These are phyloP conservation scores for Trachurus trachurus DNA, from an alignment of 2,797 vertebrate genomes.

Conservation along the genomic window DNA sequence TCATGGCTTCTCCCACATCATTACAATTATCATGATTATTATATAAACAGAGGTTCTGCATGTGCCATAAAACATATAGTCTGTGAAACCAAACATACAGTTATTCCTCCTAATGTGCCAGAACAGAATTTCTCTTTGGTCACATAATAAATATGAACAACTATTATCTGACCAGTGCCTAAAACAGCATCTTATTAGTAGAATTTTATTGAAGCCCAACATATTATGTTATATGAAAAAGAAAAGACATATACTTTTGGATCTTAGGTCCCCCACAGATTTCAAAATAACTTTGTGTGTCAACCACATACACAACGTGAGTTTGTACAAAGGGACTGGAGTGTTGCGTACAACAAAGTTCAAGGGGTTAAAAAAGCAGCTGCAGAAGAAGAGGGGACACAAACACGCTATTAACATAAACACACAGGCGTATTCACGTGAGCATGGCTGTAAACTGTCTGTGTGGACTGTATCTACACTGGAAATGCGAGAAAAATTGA, in stretches of 20 bases:
- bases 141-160: background rate
- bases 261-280: background rate
- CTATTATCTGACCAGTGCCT: background rate
- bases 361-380: slow-evolving; percentile 33
- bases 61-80: background rate
- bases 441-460: background rate
- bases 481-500: background rate
- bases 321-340: background rate
- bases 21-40: background rate
- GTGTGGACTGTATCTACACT: background rate
- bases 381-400: slow-evolving; percentile 3
- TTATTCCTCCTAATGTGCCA: background rate
- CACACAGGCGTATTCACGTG: slow-evolving; percentile 1
- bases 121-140: background rate
- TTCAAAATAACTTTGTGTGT: slow-evolving; percentile 14
- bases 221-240: background rate
- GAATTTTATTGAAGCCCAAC: background rate
- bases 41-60: background rate
- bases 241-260: background rate
- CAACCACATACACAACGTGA: background rate
- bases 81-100: background rate
- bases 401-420: background rate
- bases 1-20: background rate
- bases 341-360: slow-evolving; percentile 5
- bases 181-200: background rate